Evolutionary conservation across 2,113 vertebrate genomes (phyloP).

Genomic region (Saccopteryx bilineata): DNA sequence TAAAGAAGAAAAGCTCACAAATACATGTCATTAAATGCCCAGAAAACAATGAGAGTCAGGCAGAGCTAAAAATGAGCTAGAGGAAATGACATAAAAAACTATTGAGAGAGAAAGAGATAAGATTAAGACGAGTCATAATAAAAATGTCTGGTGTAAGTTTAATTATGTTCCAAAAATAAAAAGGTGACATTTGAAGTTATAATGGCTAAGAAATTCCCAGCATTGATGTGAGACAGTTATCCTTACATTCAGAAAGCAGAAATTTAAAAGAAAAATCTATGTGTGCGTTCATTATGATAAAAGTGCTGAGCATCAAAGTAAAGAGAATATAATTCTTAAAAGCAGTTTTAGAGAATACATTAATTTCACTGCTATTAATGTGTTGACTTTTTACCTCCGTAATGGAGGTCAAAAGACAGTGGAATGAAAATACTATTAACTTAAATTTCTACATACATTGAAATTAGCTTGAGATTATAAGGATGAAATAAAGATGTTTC

Average conservation of each 20-base stretch:
- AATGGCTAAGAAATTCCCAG: background rate
- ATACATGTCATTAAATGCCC: background rate
- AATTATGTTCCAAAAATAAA: background rate
- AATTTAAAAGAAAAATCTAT: background rate
- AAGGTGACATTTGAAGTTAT: background rate
- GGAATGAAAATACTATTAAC: background rate
- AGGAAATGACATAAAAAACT: background rate
- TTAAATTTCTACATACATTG: background rate
- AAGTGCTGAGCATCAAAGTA: background rate
- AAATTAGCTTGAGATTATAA: background rate
- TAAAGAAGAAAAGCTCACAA: background rate
- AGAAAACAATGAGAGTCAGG: background rate
- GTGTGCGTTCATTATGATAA: background rate
- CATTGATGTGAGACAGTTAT: background rate
- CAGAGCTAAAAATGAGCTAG: background rate
- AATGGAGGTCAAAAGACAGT: background rate
- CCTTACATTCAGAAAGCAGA: background rate
- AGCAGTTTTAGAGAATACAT: background rate
- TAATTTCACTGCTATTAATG: background rate
- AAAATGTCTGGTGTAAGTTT: background rate
- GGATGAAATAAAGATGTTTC: background rate
- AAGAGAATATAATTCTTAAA: background rate
- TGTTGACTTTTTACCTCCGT: background rate
- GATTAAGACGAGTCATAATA: background rate
- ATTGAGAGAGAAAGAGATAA: background rate